These are phyloP conservation scores for Pecten maximus DNA, from an alignment of 2,888 invertebrate genomes.

Conservation along the genomic window DNA sequence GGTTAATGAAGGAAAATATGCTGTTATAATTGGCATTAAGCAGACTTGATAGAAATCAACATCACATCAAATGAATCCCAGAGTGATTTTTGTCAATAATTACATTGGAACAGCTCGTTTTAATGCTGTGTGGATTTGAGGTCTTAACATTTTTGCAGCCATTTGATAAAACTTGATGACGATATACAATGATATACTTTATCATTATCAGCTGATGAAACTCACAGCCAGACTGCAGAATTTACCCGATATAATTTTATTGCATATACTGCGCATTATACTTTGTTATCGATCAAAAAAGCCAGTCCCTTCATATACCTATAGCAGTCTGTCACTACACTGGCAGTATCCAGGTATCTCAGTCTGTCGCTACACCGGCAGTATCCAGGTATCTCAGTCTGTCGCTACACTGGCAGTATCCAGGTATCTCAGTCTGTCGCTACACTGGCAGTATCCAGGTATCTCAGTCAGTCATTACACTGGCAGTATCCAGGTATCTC, in stretches of 20 bases:
- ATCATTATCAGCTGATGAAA: not conserved
- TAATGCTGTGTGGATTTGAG: not conserved
- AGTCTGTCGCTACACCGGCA: too few relatives aligned
- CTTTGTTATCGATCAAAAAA: not conserved
- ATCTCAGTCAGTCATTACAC: too few relatives aligned
- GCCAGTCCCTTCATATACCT: not conserved
- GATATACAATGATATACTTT: not conserved
- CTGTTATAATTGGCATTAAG: not conserved
- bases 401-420: too few relatives aligned
- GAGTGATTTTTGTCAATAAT: not conserved
- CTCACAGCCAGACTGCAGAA: not conserved
- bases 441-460: too few relatives aligned
- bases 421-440: too few relatives aligned
- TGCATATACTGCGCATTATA: not conserved
- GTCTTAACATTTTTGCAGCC: not conserved
- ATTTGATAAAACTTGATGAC: not conserved
- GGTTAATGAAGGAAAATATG: not conserved
- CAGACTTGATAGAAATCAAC: not conserved
- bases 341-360: too few relatives aligned
- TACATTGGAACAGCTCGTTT: not conserved
- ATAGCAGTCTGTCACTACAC: too few relatives aligned
- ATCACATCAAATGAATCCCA: not conserved
- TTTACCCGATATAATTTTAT: not conserved
- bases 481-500: too few relatives aligned
- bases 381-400: too few relatives aligned